Evolutionary conservation across 2,797 vertebrate species (phyloP).

Genomic region (Triplophysa yarkandensis): DNA sequence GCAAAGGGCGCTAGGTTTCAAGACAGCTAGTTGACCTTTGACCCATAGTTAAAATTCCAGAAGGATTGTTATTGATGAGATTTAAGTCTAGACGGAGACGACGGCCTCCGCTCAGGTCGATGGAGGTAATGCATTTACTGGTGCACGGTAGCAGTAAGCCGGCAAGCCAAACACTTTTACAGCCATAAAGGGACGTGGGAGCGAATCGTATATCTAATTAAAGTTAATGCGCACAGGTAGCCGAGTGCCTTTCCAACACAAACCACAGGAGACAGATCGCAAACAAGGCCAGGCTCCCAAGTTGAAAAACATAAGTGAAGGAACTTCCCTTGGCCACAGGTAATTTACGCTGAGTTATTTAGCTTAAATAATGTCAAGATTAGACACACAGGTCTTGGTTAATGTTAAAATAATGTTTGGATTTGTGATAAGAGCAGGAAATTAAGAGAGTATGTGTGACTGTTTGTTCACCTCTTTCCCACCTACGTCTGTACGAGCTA

Average conservation of each 20-base stretch:
- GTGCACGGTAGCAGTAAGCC: slow-evolving; percentile 49
- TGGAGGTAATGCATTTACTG: slow-evolving; percentile 61
- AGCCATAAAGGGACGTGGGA: slow-evolving; percentile 55
- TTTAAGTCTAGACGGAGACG: slow-evolving; percentile 29
- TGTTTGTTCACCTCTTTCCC: slow-evolving; percentile 48
- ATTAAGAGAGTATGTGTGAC: slow-evolving; percentile 47
- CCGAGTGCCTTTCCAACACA: slow-evolving; percentile 51
- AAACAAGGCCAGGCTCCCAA: not conserved
- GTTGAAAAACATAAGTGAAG: slow-evolving; percentile 8
- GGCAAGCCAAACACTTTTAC: slow-evolving; percentile 60
- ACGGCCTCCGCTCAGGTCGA: slow-evolving; percentile 14
- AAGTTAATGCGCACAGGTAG: slow-evolving; percentile 60
- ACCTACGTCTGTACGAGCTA: slow-evolving; percentile 29
- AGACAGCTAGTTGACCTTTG: slow-evolving; percentile 21
- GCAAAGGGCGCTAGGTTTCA: not conserved
- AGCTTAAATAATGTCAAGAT: slow-evolving; percentile 27
- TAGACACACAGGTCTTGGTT: slow-evolving; percentile 9
- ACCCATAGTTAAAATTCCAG: slow-evolving; percentile 42
- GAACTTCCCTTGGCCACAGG: slow-evolving; percentile 9
- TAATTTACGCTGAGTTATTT: slow-evolving; percentile 45
- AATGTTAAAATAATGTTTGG: slow-evolving; percentile 51
- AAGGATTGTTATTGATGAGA: slow-evolving; percentile 36
- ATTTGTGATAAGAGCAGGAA: slow-evolving; percentile 34
- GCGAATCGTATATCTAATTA: slow-evolving; percentile 63
- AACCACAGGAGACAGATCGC: slow-evolving; percentile 42